These are phyloP conservation scores for Hemibagrus guttatus DNA, from an alignment of 2,797 vertebrate genomes.

Conservation along the genomic window DNA sequence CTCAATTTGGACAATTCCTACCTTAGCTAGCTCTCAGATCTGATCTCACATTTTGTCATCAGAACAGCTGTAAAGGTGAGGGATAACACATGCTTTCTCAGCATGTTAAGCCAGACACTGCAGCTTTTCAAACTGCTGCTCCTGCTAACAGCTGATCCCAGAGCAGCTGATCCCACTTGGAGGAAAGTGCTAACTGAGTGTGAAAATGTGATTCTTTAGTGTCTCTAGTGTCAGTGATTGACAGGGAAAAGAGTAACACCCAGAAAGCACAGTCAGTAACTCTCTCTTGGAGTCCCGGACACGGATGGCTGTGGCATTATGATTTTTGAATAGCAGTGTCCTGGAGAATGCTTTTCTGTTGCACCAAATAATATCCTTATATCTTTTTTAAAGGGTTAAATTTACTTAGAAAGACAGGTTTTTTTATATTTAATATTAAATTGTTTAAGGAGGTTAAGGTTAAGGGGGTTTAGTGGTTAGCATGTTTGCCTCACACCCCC, in stretches of 20 bases:
- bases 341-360: not conserved
- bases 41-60: not conserved
- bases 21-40: not conserved
- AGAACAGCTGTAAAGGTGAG: no score
- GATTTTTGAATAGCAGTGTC: not conserved
- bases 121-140: not conserved
- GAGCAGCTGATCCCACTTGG: conserved; percentile 4
- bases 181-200: conserved; percentile 9
- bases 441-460: no score
- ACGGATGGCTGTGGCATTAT: not conserved
- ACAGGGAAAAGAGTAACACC: not conserved
- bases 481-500: no score
- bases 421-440: not conserved
- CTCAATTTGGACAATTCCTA: not conserved
- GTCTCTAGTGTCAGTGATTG: not conserved
- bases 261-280: not conserved
- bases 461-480: no score
- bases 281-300: not conserved
- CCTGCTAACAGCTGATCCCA: no score
- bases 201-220: not conserved
- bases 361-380: not conserved
- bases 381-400: not conserved
- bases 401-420: not conserved
- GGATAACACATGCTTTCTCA: not conserved
- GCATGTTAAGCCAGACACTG: not conserved